Percentiles rank a stretch among this genome's conserved stretches.
Evolutionary conservation across 2,888 invertebrate genomes (phyloP).

Genomic region (Drosophila macrospina): DNA sequence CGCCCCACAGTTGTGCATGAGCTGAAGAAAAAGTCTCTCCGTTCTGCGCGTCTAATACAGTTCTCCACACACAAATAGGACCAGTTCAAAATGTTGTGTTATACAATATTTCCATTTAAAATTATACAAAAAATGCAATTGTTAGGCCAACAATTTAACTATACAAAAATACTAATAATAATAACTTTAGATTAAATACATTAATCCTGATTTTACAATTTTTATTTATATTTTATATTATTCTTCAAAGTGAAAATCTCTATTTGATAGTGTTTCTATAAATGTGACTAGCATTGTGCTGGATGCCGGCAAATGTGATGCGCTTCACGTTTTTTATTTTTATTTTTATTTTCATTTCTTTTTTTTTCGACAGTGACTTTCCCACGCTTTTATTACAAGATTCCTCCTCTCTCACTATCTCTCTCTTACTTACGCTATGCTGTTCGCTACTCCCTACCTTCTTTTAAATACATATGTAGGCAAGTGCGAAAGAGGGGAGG

Average conservation of each 20-base stretch:
- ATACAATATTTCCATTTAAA: too few relatives aligned
- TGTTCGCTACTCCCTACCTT: not conserved
- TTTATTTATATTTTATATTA: too few relatives aligned
- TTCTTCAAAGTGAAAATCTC: too few relatives aligned
- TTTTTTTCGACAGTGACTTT: slow-evolving; percentile 54
- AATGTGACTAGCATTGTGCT: not conserved
- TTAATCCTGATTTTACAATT: too few relatives aligned
- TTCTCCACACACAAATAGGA: slow-evolving; percentile 15
- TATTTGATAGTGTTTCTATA: slow-evolving; percentile 5
- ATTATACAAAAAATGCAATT: too few relatives aligned
- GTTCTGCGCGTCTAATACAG: slow-evolving; percentile 25
- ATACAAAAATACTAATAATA: too few relatives aligned
- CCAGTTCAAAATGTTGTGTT: not conserved
- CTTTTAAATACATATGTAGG: slow-evolving; percentile 9
- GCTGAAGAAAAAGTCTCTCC: slow-evolving; percentile 37
- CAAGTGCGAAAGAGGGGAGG: slow-evolving; percentile 6
- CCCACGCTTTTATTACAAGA: slow-evolving; percentile 47
- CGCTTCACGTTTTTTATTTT: slow-evolving; percentile 37
- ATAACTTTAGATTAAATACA: too few relatives aligned
- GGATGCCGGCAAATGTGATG: slow-evolving; percentile 43
- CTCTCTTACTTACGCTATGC: not conserved
- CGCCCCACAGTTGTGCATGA: slow-evolving; percentile 25
- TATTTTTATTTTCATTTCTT: slow-evolving; percentile 20
- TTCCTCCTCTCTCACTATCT: not conserved
- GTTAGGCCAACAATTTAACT: too few relatives aligned